A percentile compares a stretch with the other conserved stretches of the same genome.
These are phyloP conservation scores for Oncorhynchus tshawytscha DNA, from an alignment of 2,113 vertebrate species.

Conservation along the genomic window DNA sequence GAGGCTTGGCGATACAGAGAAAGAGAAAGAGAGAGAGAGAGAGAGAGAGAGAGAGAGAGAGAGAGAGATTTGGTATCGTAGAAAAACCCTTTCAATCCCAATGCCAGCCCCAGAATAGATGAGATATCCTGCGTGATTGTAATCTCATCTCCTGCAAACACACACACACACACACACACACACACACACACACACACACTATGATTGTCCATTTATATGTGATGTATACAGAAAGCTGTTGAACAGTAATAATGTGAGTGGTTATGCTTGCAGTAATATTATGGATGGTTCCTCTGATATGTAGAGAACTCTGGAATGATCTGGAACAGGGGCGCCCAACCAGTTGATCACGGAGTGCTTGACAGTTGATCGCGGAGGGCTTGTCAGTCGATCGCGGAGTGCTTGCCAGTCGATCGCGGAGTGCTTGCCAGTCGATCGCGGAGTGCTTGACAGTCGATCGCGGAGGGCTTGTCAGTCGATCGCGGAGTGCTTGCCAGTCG, in stretches of 20 bases:
- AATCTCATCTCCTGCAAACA: slow-evolving; percentile 46
- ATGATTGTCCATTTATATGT: slow-evolving; percentile 47
- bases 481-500: no score
- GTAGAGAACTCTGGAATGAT: slow-evolving; percentile 17
- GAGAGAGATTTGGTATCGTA: slow-evolving; percentile 42
- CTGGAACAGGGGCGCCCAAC: slow-evolving; percentile 2
- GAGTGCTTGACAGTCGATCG: no score
- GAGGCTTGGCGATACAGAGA: no score
- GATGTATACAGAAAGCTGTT: slow-evolving; percentile 43
- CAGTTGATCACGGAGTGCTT: background rate
- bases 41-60: slow-evolving; percentile 6
- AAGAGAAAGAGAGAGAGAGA: slow-evolving; percentile 9
- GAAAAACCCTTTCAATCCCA: slow-evolving; percentile 59
- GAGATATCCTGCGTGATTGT: slow-evolving; percentile 65
- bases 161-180: background rate
- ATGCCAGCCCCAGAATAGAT: slow-evolving; percentile 60
- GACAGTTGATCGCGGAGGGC: no score
- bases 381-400: no score
- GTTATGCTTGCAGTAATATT: slow-evolving; percentile 19
- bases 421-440: no score
- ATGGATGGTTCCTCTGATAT: slow-evolving; percentile 23
- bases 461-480: no score
- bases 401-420: no score
- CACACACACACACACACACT: background rate
- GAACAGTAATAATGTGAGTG: slow-evolving; percentile 44